phyloP scores from a whole-genome alignment of 2,113 vertebrate species.

The Hyperopisus bebe region DNA sequence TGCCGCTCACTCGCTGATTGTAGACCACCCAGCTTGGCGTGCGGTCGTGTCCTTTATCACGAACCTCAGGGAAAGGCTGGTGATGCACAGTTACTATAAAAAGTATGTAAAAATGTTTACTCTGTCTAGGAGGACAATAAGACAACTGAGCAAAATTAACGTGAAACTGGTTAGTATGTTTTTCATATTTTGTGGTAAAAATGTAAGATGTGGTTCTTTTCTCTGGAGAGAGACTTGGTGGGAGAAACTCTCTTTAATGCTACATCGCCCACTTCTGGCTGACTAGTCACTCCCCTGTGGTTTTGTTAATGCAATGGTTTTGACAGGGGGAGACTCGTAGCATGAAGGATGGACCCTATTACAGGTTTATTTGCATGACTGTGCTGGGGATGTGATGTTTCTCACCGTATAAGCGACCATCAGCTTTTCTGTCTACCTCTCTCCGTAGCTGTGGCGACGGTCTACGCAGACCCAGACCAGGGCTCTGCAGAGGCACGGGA shows the following conservation, averaged over 20 bases:
- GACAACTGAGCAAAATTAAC: conserved; percentile 27
- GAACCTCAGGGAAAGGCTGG: conserved; percentile 29
- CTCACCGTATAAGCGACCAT: neutral
- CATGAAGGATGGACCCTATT: neutral
- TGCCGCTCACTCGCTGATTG: neutral
- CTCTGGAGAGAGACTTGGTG: neutral
- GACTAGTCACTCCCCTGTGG: neutral
- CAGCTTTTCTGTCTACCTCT: neutral
- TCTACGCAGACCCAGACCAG: conserved; percentile 58
- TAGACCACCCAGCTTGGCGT: neutral
- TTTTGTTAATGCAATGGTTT: neutral
- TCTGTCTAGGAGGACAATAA: conserved; percentile 36
- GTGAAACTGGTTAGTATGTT: conserved; percentile 29
- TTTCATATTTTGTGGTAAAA: conserved; percentile 12
- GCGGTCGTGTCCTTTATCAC: neutral
- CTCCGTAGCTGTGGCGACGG: conserved; percentile 24
- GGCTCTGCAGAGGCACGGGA: conserved; percentile 63
- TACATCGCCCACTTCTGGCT: neutral
- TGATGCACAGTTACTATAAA: conserved; percentile 20
- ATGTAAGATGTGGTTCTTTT: neutral
- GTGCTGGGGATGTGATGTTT: neutral
- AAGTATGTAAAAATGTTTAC: conserved; percentile 29
- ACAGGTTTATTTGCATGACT: neutral
- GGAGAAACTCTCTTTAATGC: neutral
- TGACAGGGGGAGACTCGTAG: neutral